Base-by-base conservation (phyloP, 1,140 invertebrate genomes). In the Ips typographus region DNA sequence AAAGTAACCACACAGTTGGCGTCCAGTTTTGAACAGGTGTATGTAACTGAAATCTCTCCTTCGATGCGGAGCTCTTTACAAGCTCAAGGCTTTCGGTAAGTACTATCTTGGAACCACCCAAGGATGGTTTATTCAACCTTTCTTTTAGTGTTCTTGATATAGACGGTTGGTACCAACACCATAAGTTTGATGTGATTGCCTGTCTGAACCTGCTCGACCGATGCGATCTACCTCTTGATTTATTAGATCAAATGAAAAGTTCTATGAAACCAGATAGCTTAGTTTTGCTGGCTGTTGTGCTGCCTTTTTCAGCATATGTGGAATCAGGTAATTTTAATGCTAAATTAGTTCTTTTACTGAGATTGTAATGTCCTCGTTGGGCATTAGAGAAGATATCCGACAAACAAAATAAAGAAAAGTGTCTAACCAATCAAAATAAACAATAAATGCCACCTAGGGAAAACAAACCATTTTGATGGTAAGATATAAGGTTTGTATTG, bases 201-300 rank as follows among this genome's bases (percentile, higher is more conserved):
- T 95, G 93, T 80, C 80, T 98, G 40, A 98, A 98, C 81, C 83
- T 98, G 3, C 81, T 98, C 67, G 95, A 98, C 81, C 86, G 95
- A 61, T 96, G 94, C 83, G 90, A 91, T 77, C 84, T 84, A 61
- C 95, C 95, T 1, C 78, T 90, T 39, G 86, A 84, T 39, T 84
- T 98, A 71, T 82, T 98, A 41, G 81, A 83, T 40, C 81, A 90
- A 71, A 90, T 95, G 2, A 85, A 83, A 56, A 77, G 79, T 4
- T 84, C 87, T 1, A 79, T 96, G n/a, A 82, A 84, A 47, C 85
- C 86, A 2, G 84, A 84, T 55, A 94, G 94, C 2, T 80, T 86
- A 3, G 81, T 95, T 0, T 75, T 98, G 7, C 79, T 98, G 0
- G 94, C 94, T 0, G 80, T 96, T 0, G 95, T 97, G 1, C 82